Evolutionary conservation across 2,888 invertebrate species (phyloP).

Genomic region (Drosophila pseudotalamancana): DNA sequence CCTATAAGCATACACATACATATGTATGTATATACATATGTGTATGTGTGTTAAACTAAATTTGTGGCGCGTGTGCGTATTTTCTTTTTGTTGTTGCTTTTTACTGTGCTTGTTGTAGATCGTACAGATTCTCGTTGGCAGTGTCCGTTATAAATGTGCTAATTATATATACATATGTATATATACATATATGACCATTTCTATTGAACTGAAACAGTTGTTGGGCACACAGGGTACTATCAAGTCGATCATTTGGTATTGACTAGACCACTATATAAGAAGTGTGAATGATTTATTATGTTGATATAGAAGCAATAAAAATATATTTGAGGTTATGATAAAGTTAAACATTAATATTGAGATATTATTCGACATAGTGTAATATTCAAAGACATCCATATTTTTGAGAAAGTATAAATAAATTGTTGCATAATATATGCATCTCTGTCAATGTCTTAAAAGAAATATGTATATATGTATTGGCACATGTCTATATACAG

Average conservation of each 20-base stretch:
- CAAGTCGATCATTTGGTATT: background rate
- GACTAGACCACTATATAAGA: background rate
- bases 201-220: background rate
- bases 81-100: background rate
- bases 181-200: too few relatives aligned
- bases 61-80: conserved; percentile 25
- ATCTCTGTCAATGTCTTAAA: background rate
- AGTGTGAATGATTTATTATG: background rate
- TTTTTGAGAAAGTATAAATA: background rate
- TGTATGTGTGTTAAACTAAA: background rate
- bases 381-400: too few relatives aligned
- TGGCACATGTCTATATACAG: conserved; percentile 2
- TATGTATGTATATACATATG: background rate
- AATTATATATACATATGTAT: too few relatives aligned
- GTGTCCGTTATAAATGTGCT: too few relatives aligned
- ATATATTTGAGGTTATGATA: background rate
- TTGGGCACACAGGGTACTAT: background rate
- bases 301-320: background rate
- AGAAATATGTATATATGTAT: background rate
- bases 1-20: background rate
- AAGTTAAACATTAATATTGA: background rate
- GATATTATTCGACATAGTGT: too few relatives aligned
- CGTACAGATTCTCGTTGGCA: too few relatives aligned
- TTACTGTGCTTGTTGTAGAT: background rate
- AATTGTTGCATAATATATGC: background rate